These are phyloP conservation scores for Triplophysa dalaica DNA, from an alignment of 2,113 vertebrate genomes.

Conservation along the genomic window DNA sequence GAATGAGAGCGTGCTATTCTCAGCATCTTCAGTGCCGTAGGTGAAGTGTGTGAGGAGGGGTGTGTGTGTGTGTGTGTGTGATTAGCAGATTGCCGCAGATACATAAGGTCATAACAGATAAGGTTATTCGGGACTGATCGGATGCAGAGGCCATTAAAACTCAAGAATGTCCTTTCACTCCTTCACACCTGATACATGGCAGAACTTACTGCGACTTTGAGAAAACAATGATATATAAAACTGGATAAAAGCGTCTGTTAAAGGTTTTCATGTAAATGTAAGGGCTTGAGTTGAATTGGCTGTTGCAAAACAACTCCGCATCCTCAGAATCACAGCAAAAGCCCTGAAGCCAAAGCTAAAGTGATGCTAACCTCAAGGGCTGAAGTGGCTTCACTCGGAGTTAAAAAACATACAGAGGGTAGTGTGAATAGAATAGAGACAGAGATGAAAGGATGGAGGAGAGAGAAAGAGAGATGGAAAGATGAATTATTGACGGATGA, in stretches of 20 bases:
- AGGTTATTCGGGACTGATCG: not conserved
- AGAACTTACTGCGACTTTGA: not conserved
- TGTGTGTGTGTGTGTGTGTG: not conserved
- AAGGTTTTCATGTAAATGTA: too few species aligned
- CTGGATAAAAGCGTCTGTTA: too few species aligned
- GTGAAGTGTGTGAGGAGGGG: conserved; percentile 50
- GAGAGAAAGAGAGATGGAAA: not conserved
- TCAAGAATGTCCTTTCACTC: not conserved
- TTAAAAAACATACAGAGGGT: too few species aligned
- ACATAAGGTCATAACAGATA: not conserved
- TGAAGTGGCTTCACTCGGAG: too few species aligned
- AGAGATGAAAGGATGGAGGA: not conserved
- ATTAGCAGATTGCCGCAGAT: not conserved
- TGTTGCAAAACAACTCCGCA: too few species aligned
- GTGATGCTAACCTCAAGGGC: too few species aligned
- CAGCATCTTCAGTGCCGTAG: conserved; percentile 55
- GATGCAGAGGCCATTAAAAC: not conserved
- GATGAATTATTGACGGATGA: not conserved
- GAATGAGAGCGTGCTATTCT: conserved; percentile 60
- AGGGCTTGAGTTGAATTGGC: too few species aligned
- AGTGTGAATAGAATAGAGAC: not conserved
- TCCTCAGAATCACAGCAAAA: too few species aligned
- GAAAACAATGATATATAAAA: not conserved
- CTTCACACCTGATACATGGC: not conserved
- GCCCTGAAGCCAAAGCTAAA: too few species aligned